A percentile compares a stretch with the other conserved stretches of the same genome.
phyloP scores from a whole-genome alignment of 2,797 vertebrate genomes.

The Sebastolobus altivelis region DNA sequence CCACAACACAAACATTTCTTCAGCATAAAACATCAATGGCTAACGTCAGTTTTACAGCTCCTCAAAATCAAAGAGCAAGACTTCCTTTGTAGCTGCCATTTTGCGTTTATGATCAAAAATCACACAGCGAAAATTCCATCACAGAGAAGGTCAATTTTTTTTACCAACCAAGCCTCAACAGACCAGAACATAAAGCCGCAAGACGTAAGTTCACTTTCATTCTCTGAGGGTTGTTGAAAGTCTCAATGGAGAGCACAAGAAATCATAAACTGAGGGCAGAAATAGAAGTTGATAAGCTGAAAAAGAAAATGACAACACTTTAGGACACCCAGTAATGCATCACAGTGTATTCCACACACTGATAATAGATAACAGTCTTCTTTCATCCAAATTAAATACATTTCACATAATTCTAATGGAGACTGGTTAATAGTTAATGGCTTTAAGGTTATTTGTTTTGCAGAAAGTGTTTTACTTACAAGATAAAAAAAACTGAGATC shows the following conservation, averaged over 20 bases:
- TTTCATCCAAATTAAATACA: neutral
- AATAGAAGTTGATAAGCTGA: neutral
- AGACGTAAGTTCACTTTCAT: constrained; percentile 28
- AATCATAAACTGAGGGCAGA: constrained; percentile 13
- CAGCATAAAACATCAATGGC: constrained; percentile 16
- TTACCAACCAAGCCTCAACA: constrained; percentile 19
- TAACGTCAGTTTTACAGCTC: constrained; percentile 22
- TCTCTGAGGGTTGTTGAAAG: constrained; percentile 24
- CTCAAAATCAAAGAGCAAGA: constrained; percentile 33
- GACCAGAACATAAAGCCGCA: constrained; percentile 34
- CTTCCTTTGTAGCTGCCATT: constrained; percentile 41
- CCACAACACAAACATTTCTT: constrained; percentile 8
- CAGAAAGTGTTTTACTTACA: neutral
- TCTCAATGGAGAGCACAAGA: neutral
- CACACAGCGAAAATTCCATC: constrained; percentile 33
- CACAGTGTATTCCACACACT: neutral
- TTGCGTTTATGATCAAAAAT: constrained; percentile 57
- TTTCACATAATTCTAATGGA: neutral
- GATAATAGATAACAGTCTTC: neutral
- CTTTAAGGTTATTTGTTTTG: constrained; percentile 12
- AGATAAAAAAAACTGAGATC: neutral
- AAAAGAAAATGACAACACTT: constrained; percentile 8
- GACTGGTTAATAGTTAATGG: neutral
- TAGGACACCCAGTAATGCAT: neutral
- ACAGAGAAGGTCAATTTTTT: constrained; percentile 50